Evolutionary conservation across 2,888 invertebrate genomes (phyloP), one percentile per base, ranked within the genome.

Genomic region (Globia sparganii): DNA sequence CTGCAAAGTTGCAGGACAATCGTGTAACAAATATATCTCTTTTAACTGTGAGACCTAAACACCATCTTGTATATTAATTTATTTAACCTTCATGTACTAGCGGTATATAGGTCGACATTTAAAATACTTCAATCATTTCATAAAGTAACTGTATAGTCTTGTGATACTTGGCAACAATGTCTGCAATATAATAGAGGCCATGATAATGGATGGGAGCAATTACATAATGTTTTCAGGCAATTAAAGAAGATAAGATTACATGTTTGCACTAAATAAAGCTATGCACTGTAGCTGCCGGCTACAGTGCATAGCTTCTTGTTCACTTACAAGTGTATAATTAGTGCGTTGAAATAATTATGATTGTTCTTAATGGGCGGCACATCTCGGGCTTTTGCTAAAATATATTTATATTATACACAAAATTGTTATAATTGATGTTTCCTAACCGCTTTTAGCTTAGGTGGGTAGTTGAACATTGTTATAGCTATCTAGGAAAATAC

Each of bases 241-340:
- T 84, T 85, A 69, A 46, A 62, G 61, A 67, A 69, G 65, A 82
- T 85, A 78, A 72, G 43, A 75, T 83, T 85, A 85, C 78, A 65
- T 66, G 68, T 66, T 61, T 28, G 62, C 43, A 28, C 56, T 37
- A 62, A 49, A 66, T 84, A 62, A 66, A 53, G 43, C 49, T 59
- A 68, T 66, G 21, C 28, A n/a, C 15, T 66, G 15, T 53, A 8
- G 49, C 21, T 25, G 34, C 49, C 34, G n/a, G n/a, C n/a, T n/a
- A n/a, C n/a, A n/a, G n/a, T n/a, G n/a, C n/a, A n/a, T n/a, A 62
- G 61, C 56, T 43, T 11, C 5, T 46, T 15, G 28, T 28, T 43
- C 2, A 37, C 15, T 15, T 40, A 31, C 31, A 31, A 72, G 28
- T 58, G 9, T 28, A 21, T 2, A 68, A 61, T 58, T 65, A 34